Evolutionary conservation across 2,113 vertebrate species (phyloP).

Genomic region (Lutjanus erythropterus): DNA sequence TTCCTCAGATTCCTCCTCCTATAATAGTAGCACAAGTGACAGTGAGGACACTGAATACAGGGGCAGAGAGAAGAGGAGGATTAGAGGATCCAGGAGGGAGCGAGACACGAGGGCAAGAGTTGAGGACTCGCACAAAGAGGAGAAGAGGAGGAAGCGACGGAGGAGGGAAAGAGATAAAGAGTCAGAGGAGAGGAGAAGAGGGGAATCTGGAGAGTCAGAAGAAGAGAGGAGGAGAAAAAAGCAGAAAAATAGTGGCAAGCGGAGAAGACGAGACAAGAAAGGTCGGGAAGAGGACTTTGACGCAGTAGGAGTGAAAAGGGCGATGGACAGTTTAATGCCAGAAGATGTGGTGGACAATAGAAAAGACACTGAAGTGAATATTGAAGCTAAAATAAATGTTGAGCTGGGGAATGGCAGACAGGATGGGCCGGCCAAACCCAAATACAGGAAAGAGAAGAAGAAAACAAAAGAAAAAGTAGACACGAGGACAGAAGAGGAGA

Average conservation of each 20-base stretch:
- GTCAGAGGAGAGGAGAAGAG: conserved; percentile 65
- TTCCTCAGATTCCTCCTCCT: conserved; percentile 72
- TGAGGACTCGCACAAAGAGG: conserved; percentile 43
- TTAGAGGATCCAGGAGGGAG: conserved; percentile 44
- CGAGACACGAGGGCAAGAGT: conserved; percentile 46
- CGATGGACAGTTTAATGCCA: conserved; percentile 19
- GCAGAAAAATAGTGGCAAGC: conserved; percentile 24
- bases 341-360: conserved; percentile 35
- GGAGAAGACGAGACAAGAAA: conserved; percentile 29
- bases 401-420: conserved; percentile 72
- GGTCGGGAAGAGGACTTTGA: conserved; percentile 19
- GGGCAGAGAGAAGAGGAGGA: conserved; percentile 65
- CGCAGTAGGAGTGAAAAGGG: conserved; percentile 8
- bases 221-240: conserved; percentile 58
- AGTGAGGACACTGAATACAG: conserved; percentile 58
- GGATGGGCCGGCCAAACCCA: conserved; percentile 75
- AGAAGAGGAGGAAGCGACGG: conserved; percentile 56
- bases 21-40: conserved; percentile 59
- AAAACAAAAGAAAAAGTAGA: conserved; percentile 78
- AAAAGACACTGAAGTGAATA: conserved; percentile 50
- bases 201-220: conserved; percentile 52
- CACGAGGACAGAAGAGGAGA: conserved; percentile 89
- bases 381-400: conserved; percentile 45
- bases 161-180: conserved; percentile 36
- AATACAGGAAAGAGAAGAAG: conserved; percentile 84